Evolutionary conservation across 1,140 invertebrate genomes (phyloP).

Genomic region (Caenorhabditis tropicalis): DNA sequence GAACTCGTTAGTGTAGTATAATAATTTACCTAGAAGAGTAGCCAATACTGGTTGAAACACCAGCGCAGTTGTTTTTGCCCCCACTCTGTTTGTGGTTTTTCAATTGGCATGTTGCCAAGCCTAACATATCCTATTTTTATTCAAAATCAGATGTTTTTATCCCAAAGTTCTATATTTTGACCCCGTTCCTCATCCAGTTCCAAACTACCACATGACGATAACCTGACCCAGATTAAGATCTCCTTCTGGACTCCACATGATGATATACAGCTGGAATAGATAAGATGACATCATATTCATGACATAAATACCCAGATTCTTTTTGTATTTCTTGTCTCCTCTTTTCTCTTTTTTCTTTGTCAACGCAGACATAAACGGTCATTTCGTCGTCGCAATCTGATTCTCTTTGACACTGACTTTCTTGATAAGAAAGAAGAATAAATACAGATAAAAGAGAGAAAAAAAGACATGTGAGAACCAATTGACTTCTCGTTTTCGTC

Average conservation of each 20-base stretch:
- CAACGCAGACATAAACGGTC: slow-evolving; percentile 10
- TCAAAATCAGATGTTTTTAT: too few species aligned
- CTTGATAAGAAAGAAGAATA: neutral
- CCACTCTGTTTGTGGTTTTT: too few species aligned
- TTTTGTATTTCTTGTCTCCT: neutral
- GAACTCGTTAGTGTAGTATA: too few species aligned
- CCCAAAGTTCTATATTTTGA: too few species aligned
- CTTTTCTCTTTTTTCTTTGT: neutral
- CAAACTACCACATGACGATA: neutral
- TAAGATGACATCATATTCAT: neutral
- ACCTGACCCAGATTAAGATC: neutral
- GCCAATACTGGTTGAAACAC: too few species aligned
- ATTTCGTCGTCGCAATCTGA: slow-evolving; percentile 22
- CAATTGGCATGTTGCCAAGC: too few species aligned
- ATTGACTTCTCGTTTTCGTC: neutral
- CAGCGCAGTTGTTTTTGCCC: too few species aligned
- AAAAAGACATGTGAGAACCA: neutral
- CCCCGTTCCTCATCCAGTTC: too few species aligned
- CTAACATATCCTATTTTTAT: too few species aligned
- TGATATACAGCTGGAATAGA: neutral
- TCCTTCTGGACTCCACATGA: neutral
- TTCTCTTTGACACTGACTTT: neutral
- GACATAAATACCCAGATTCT: neutral
- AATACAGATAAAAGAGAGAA: neutral
- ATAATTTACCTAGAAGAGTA: too few species aligned